Evolutionary conservation across 2,113 vertebrate genomes (phyloP), one percentile per base, ranked within the genome.

Genomic region (Delphinapterus leucas): DNA sequence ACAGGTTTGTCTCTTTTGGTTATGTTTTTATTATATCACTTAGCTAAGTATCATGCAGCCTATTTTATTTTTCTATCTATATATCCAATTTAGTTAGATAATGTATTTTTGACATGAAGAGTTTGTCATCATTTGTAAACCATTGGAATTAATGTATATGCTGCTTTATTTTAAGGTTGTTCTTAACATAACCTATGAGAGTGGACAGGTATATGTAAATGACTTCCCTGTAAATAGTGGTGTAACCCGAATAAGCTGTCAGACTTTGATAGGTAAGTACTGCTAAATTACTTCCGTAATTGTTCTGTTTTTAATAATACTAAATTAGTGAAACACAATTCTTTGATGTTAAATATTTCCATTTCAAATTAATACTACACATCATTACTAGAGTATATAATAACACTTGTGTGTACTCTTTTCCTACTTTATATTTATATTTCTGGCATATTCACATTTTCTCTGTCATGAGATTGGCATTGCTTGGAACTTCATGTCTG

Each of bases 261-360:
- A 98, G 77, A 99, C 99, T 28, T 96, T 99, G 94, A 98, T 99
- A 97, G 95, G 99, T 99, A 97, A 99, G 99, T 99, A 98, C 96
- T 90, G 28, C 33, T 47, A 2, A 55, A n/a, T 96, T 76, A 55
- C 36, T 80, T 81, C 49, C 36, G 38, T 17, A 7, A 38, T 60
- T 98, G 81, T 53, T 71, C 8, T 97, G 28, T 83, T 97, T 81
- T 76, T 67, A 70, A n/a, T 82, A 91, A 88, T 88, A 36, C 41
- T 88, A 90, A 92, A 58, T 87, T 38, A 74, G 33, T 95, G 81
- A 85, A 82, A 74, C 36, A 67, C 3, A 38, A 28, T 85, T 81
- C 36, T 82, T 80, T 63, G 61, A 63, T 70, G 17, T 95, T 88
- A 41, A 6, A 11, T 60, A 74, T 88, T 95, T 91, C 33, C 36